Percentiles rank a stretch among this genome's conserved stretches.
Evolutionary conservation across 2,888 invertebrate species (phyloP).

Genomic region (Tenthredo distinguenda): DNA sequence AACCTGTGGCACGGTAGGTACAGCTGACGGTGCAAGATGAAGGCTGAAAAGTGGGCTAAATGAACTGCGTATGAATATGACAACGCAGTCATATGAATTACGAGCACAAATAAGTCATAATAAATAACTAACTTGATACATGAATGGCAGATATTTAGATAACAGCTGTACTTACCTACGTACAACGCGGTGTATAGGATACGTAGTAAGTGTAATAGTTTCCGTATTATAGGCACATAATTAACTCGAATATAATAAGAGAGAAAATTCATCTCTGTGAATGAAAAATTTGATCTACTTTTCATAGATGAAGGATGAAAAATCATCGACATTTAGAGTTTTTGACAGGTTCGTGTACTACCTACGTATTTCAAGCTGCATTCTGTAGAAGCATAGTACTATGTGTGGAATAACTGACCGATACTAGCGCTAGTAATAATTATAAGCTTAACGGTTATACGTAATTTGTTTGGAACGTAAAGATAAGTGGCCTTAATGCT

Average conservation of each 20-base stretch:
- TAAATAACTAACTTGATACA: neutral
- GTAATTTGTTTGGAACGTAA: neutral
- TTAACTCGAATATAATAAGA: neutral
- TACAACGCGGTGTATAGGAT: too few relatives aligned
- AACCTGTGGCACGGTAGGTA: neutral
- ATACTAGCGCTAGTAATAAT: neutral
- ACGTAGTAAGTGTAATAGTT: neutral
- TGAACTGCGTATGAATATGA: neutral
- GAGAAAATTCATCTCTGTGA: neutral
- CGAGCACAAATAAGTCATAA: neutral
- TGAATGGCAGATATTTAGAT: slow-evolving; percentile 25
- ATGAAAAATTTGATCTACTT: neutral
- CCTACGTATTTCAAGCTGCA: neutral
- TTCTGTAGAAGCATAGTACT: neutral
- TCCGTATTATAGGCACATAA: neutral
- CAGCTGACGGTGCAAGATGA: slow-evolving; percentile 31
- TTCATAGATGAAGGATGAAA: neutral
- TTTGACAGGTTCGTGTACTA: neutral
- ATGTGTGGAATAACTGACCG: neutral
- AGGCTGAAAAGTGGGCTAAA: slow-evolving; percentile 18
- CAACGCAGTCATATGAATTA: neutral
- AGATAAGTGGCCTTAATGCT: neutral
- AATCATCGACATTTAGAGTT: neutral
- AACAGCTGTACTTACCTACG: neutral
- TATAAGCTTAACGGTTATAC: neutral